Base-by-base conservation (phyloP, 1,140 invertebrate genomes). In the Alviniconcha marisindica region DNA sequence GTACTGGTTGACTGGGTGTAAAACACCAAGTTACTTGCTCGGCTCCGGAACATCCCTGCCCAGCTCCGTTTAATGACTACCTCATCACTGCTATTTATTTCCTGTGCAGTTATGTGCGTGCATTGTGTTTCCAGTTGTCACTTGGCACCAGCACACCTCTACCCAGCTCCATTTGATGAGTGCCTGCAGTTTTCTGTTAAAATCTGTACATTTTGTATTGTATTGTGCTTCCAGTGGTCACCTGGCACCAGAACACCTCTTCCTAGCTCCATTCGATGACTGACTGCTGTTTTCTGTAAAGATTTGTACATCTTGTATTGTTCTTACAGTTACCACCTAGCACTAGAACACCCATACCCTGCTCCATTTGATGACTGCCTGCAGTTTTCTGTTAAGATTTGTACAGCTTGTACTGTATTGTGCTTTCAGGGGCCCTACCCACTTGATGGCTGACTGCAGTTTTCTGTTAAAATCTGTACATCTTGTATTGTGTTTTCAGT, bases 341-440 rank as follows among this genome's bases (percentile, higher is more conserved):
- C 90, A 4, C 91, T 91, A 48, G 91, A 92, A 85, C 63, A 88
- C 81, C 86, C 87, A 1, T 92, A 83, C 73, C 91, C 91, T 0
- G 82, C 83, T 38, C 85, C 89, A 2, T 66, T 90, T 60, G 85
- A 90, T 7, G 91, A 92, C 76, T 91, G 89, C 80, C 77, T 87
- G n/a, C n/a, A n/a, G n/a, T n/a, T n/a, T n/a, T n/a, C n/a, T n/a
- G n/a, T n/a, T n/a, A n/a, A 66, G 10, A 5, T 51, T 24, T 7
- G 10, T 48, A 5, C 40, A 71, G 2, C 21, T n/a, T n/a, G n/a
- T n/a, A n/a, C n/a, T n/a, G n/a, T n/a, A n/a, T 21, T 63, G 28
- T 3, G 12, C 12, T 15, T 0, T n/a, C 33, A 38, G 12, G 15
- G 28, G 28, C n/a, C n/a, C n/a, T n/a, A n/a, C n/a, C n/a, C n/a